Conservation (phyloP, 2,888 invertebrate species). For the Chamaedrilus cognettii region DNA sequence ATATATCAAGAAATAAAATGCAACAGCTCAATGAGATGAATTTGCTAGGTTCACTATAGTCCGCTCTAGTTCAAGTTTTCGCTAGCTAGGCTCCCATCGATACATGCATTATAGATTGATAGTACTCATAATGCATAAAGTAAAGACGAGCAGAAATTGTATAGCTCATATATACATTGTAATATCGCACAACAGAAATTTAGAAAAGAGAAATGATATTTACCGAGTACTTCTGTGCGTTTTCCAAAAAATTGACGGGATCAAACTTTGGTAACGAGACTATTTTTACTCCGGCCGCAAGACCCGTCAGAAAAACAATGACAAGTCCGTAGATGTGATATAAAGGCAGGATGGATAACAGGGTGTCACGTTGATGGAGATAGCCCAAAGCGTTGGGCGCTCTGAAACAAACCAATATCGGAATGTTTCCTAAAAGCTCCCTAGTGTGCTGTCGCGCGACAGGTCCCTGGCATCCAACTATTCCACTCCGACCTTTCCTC, state of each 20-base stretch:
- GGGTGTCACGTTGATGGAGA: no score
- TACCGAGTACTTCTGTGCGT: conserved; percentile 69
- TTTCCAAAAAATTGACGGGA: conserved; percentile 69
- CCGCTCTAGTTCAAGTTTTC: no score
- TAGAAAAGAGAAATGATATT: no score
- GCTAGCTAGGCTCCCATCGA: no score
- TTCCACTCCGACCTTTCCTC: no score
- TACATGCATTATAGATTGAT: no score
- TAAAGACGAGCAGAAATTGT: background rate
- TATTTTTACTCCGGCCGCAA: conserved; percentile 69
- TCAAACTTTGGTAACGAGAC: conserved; percentile 76
- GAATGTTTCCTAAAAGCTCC: background rate
- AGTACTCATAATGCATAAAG: background rate
- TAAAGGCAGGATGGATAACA: conserved; percentile 77
- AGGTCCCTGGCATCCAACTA: no score
- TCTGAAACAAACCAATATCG: no score
- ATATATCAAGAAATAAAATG: no score
- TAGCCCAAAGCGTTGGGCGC: background rate
- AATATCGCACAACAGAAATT: background rate
- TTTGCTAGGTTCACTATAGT: no score
- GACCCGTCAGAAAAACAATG: conserved; percentile 65
- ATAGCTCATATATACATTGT: background rate
- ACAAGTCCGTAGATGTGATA: conserved; percentile 81
- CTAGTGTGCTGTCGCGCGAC: background rate
- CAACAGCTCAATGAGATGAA: no score